These are phyloP conservation scores for Leptinotarsa peninsularis DNA, from an alignment of 2,888 invertebrate genomes.

Conservation along the genomic window DNA sequence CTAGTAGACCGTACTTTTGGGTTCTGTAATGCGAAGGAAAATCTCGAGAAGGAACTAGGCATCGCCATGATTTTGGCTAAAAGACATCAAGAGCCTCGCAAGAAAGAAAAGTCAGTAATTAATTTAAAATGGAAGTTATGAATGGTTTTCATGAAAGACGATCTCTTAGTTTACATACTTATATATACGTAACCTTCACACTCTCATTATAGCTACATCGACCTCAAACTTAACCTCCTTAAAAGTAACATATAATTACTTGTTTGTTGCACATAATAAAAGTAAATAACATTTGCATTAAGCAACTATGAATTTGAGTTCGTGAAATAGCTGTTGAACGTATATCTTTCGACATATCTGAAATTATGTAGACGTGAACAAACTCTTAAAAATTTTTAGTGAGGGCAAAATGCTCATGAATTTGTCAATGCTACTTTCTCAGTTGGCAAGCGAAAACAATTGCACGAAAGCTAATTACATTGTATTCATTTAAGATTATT, in stretches of 20 bases:
- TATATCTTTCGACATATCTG: not conserved
- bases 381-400: not conserved
- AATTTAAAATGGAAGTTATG: not conserved
- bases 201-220: not conserved
- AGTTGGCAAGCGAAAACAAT: too few relatives aligned
- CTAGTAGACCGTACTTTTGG: too few relatives aligned
- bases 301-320: not conserved
- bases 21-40: too few relatives aligned
- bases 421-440: too few relatives aligned
- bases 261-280: not conserved
- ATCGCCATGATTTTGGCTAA: too few relatives aligned
- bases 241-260: not conserved
- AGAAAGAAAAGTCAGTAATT: not conserved
- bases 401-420: too few relatives aligned
- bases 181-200: constrained; percentile 8
- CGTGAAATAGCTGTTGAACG: not conserved
- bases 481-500: too few relatives aligned
- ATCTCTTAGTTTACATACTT: not conserved
- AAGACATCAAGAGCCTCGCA: too few relatives aligned
- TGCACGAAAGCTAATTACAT: too few relatives aligned
- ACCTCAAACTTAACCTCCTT: constrained; percentile 19
- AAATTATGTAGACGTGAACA: not conserved
- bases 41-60: too few relatives aligned
- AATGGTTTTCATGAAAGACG: not conserved
- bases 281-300: not conserved